Base-by-base conservation (phyloP, 1,140 invertebrate genomes). In the Drosophila setifemur region DNA sequence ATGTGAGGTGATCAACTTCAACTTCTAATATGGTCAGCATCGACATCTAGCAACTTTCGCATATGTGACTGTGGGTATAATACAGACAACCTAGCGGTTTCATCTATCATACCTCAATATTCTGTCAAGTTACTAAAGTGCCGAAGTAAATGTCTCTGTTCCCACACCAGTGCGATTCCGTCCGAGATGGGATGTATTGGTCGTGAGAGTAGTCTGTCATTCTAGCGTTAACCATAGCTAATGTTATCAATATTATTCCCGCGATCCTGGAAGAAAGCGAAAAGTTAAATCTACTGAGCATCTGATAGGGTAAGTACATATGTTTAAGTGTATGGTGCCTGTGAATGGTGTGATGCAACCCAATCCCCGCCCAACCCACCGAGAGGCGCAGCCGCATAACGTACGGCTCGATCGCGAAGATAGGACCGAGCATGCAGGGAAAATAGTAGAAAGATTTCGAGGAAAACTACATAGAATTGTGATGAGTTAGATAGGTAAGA, bases 11-110 rank as follows among this genome's bases (percentile, higher is more conserved):
- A n/a, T n/a, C n/a, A n/a, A n/a, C n/a, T n/a, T n/a, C n/a, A n/a
- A n/a, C 9, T 42, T 48, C 8, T 54, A 11, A 33, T 5, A 5
- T 45, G 47, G 0, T 45, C 11, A 1, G 21, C 31, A 18, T 47
- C 31, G 7, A 47, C 21, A 7, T 52, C 33, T 63, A 53, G 8
- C 9, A 47, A 12, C 37, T 72, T 52, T 18, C 28, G 18, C 47
- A 68, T 73, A 12, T 73, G 63, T 3, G 55, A 61, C 6, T 61
- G 14, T 3, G 50, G 54, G 1, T 61, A 55, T 21, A 45, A 31
- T 12, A 39, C 19, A 7, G 31, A 14, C 35, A 70, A 33, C 7
- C 33, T 54, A 21, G 11, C 33, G 1, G 52, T 48, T 21, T 64
- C 47, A 8, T 70, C 50, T 44, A 23, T 12, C 4, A 71, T 71